A percentile compares a stretch with the other conserved stretches of the same genome.
These are phyloP conservation scores for Squalus acanthias DNA, from an alignment of 2,797 vertebrate genomes.

Conservation along the genomic window DNA sequence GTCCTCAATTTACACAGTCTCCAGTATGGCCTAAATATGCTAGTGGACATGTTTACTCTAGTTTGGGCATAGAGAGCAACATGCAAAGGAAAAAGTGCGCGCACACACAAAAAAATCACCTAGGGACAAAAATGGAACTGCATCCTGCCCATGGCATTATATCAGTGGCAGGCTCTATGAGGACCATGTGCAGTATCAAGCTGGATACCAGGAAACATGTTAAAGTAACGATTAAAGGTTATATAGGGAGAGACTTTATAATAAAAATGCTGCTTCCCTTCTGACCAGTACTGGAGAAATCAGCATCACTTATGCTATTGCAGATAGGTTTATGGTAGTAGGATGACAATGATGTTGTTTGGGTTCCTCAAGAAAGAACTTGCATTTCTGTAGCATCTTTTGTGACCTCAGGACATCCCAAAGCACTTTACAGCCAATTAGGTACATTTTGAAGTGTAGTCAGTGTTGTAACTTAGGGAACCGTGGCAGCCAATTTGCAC, in stretches of 20 bases:
- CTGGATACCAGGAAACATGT: not conserved
- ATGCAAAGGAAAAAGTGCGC: not conserved
- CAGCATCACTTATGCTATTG: not conserved
- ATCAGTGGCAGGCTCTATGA: not conserved
- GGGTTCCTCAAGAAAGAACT: not conserved
- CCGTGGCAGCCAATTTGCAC: not conserved
- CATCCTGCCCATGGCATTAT: not conserved
- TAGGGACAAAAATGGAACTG: not conserved
- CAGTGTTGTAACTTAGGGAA: not conserved
- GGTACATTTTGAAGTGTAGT: not conserved
- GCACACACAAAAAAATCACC: not conserved
- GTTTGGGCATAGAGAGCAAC: not conserved
- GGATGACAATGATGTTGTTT: not conserved
- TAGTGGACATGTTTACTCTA: not conserved
- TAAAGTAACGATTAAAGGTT: not conserved
- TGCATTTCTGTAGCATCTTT: not conserved
- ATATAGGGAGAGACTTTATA: not conserved
- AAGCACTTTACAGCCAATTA: not conserved
- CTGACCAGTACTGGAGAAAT: not conserved
- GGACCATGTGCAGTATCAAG: not conserved
- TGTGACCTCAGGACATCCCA: not conserved
- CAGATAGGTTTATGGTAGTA: not conserved
- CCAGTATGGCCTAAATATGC: not conserved
- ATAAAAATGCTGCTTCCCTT: not conserved
- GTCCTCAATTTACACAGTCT: not conserved